phyloP scores from a whole-genome alignment of 2,888 invertebrate species.

The Eupithecia inturbata region DNA sequence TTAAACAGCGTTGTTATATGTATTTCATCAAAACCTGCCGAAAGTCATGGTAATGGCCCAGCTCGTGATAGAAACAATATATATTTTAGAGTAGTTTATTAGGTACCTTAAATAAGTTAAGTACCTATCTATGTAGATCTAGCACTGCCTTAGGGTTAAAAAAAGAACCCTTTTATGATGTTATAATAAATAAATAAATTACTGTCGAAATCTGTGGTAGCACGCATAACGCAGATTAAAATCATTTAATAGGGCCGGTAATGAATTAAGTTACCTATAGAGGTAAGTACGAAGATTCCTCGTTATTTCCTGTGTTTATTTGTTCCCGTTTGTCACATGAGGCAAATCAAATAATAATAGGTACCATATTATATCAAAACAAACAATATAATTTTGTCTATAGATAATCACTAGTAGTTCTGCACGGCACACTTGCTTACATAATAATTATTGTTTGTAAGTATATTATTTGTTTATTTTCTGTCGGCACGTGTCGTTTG shows the following conservation, averaged over 20 bases:
- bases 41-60: no score
- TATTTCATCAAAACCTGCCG: no score
- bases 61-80: no score
- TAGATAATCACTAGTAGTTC: conserved; percentile 26
- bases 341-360: conserved; percentile 35
- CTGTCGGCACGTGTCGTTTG: conserved; percentile 35
- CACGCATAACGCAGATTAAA: neutral
- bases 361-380: conserved; percentile 26
- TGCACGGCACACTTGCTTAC: conserved; percentile 24
- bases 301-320: neutral
- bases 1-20: no score
- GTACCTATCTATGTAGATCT: no score
- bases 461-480: conserved; percentile 33
- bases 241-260: neutral
- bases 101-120: no score
- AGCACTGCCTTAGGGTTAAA: no score
- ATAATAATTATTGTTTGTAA: neutral
- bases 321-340: neutral
- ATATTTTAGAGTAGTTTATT: no score
- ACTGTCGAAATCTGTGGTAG: neutral
- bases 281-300: neutral
- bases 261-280: no score
- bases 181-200: no score
- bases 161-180: no score
- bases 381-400: conserved; percentile 39